Percentiles rank a stretch among this genome's conserved stretches.
Evolutionary conservation across 2,797 vertebrate species (phyloP).

Genomic region (Neosalanx taihuensis): DNA sequence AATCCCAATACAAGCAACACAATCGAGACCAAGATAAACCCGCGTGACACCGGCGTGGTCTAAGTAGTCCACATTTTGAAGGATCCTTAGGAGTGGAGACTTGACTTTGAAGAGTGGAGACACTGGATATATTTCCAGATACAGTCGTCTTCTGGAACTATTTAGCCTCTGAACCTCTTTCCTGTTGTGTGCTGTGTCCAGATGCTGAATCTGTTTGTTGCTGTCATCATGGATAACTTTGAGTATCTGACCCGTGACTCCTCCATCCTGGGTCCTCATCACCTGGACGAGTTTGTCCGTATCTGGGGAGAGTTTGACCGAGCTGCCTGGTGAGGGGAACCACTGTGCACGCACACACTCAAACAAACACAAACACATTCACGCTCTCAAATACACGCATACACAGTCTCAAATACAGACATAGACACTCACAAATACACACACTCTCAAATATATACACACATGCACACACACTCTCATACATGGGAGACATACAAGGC

Average conservation of each 20-base stretch:
- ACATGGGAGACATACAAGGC: no score
- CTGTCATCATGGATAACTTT: constrained; percentile 99
- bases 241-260: constrained; percentile 98
- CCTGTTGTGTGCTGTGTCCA: constrained; percentile 44
- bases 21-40: no score
- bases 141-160: not conserved
- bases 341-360: not conserved
- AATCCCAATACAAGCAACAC: no score
- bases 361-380: no score
- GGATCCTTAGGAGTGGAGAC: no score
- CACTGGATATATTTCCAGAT: not conserved
- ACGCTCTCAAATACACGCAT: no score
- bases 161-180: constrained; percentile 1
- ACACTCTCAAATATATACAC: no score
- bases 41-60: no score
- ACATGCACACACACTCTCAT: not conserved
- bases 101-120: no score
- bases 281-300: constrained; percentile 96
- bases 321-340: constrained; percentile 86
- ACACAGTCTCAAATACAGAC: no score
- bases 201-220: constrained; percentile 99
- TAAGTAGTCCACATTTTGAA: no score
- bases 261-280: constrained; percentile 96
- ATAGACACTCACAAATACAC: no score
- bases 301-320: constrained; percentile 98